phyloP scores from a whole-genome alignment of 1,140 invertebrate genomes.

The Asobara japonica region DNA sequence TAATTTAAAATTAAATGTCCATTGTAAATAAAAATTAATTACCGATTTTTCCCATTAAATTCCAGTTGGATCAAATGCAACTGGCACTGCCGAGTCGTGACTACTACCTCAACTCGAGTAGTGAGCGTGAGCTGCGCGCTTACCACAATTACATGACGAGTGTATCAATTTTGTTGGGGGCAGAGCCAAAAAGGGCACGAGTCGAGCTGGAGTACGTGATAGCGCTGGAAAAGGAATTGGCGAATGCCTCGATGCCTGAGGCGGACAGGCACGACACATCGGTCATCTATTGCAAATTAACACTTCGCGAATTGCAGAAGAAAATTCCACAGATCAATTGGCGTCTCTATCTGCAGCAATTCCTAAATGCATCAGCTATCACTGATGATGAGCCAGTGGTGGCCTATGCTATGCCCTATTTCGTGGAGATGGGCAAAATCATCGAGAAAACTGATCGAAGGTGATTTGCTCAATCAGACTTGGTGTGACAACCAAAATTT shows the following conservation, averaged over 20 bases:
- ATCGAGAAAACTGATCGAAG: constrained; percentile 74
- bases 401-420: constrained; percentile 81
- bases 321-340: constrained; percentile 82
- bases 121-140: constrained; percentile 73
- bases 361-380: constrained; percentile 72
- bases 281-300: constrained; percentile 78
- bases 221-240: constrained; percentile 79
- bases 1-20: neutral
- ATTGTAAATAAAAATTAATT: no score
- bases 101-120: constrained; percentile 81
- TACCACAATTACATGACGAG: constrained; percentile 84
- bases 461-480: no score
- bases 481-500: no score
- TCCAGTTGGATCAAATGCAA: constrained; percentile 83
- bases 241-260: constrained; percentile 81
- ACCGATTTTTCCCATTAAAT: constrained; percentile 29
- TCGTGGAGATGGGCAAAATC: constrained; percentile 81
- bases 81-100: constrained; percentile 83
- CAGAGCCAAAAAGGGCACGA: constrained; percentile 71
- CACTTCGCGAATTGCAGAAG: constrained; percentile 71
- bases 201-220: constrained; percentile 77
- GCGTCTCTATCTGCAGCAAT: constrained; percentile 77
- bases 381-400: constrained; percentile 79
- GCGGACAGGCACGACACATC: constrained; percentile 86
- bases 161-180: constrained; percentile 79